These are phyloP conservation scores for Antheraea assamensis DNA, from an alignment of 2,888 invertebrate genomes.

Conservation along the genomic window DNA sequence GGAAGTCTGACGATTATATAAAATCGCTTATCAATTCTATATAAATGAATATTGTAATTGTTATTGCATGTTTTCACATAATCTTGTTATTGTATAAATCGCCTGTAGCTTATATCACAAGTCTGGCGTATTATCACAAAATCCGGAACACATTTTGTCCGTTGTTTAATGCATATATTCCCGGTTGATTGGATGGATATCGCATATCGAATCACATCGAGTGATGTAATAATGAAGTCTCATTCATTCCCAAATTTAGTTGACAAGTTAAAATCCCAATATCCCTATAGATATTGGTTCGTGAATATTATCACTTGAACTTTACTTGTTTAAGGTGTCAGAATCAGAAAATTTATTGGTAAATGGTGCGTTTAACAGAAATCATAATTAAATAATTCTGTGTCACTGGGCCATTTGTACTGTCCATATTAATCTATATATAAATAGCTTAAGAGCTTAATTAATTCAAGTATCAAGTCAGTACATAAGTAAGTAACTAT, in stretches of 20 bases:
- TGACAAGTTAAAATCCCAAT: slow-evolving; percentile 16
- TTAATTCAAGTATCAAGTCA: no score
- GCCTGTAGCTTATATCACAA: neutral
- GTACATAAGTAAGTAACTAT: no score
- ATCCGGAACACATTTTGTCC: neutral
- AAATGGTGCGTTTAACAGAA: neutral
- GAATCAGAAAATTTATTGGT: neutral
- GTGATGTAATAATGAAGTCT: slow-evolving; percentile 14
- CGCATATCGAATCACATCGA: slow-evolving; percentile 8
- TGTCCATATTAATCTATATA: no score
- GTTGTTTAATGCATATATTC: slow-evolving; percentile 11
- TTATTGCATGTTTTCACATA: neutral
- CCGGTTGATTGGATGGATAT: slow-evolving; percentile 11
- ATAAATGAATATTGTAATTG: neutral
- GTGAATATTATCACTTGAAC: slow-evolving; percentile 3
- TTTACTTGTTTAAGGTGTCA: neutral
- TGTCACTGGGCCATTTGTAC: no score
- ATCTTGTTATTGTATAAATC: neutral
- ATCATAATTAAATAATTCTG: no score
- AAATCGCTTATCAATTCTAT: no score
- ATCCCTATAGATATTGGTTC: neutral
- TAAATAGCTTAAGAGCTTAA: no score
- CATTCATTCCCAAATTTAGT: slow-evolving; percentile 18
- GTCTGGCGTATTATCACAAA: neutral
- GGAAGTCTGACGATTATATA: no score